phyloP scores from a whole-genome alignment of 1,140 invertebrate genomes.

The Aleiodes sp. region DNA sequence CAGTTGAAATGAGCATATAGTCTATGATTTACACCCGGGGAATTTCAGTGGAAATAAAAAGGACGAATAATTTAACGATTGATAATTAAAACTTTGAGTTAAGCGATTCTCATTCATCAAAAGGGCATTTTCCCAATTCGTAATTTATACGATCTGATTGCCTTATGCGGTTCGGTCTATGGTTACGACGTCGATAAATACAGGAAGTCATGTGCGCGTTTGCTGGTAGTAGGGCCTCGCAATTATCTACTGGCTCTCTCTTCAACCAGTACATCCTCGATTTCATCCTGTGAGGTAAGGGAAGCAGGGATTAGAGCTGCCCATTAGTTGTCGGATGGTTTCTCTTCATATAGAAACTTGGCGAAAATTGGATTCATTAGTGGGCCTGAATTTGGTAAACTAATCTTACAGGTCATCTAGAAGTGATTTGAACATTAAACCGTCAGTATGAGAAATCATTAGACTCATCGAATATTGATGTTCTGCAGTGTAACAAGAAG shows the following conservation, averaged over 20 bases:
- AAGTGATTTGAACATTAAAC: not conserved
- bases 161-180: not conserved
- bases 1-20: too few relatives aligned
- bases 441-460: not conserved
- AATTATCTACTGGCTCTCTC: constrained; percentile 31
- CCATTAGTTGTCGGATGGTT: constrained; percentile 25
- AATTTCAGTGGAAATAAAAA: too few relatives aligned
- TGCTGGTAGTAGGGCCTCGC: constrained; percentile 10
- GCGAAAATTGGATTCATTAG: constrained; percentile 24
- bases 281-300: not conserved
- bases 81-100: too few relatives aligned
- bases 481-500: too few relatives aligned
- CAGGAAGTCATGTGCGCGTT: constrained; percentile 1
- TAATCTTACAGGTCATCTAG: constrained; percentile 32
- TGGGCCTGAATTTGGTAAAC: constrained; percentile 38
- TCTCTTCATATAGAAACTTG: constrained; percentile 4
- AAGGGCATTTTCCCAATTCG: too few relatives aligned
- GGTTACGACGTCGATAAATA: constrained; percentile 27
- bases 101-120: too few relatives aligned
- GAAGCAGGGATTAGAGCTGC: constrained; percentile 27
- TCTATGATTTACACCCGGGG: too few relatives aligned
- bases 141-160: not conserved
- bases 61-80: too few relatives aligned
- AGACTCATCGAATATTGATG: too few relatives aligned
- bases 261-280: constrained; percentile 29